Conservation (phyloP, 2,888 invertebrate genomes). For the Lumbricus terrestris region DNA sequence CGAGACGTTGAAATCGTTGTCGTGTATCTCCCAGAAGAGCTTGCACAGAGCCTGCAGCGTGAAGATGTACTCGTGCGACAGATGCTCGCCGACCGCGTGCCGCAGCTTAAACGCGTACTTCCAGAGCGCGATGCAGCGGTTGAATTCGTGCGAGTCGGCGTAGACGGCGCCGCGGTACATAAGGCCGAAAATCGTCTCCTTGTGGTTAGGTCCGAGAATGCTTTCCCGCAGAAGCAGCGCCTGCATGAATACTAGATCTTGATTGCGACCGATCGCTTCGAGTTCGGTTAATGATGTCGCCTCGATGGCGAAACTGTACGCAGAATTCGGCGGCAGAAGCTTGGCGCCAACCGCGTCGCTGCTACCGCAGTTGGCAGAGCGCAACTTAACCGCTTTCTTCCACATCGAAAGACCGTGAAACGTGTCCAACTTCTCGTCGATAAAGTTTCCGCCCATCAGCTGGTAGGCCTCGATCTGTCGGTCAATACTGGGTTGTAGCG, state of each 20-base stretch:
- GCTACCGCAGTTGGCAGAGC: conserved; percentile 54
- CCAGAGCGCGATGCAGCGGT: conserved; percentile 85
- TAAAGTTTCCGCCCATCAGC: conserved; percentile 80
- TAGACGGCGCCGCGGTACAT: conserved; percentile 65
- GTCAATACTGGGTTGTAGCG: conserved; percentile 67
- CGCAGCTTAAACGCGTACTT: conserved; percentile 74
- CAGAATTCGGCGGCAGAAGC: conserved; percentile 9
- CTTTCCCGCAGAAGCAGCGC: conserved; percentile 83
- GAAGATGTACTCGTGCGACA: conserved; percentile 78
- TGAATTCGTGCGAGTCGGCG: conserved; percentile 67
- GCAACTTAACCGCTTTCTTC: conserved; percentile 74
- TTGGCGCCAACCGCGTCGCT: conserved; percentile 24
- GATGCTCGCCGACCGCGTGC: conserved; percentile 61
- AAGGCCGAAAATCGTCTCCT: conserved; percentile 76
- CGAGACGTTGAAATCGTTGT: conserved; percentile 50
- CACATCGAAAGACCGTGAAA: conserved; percentile 62
- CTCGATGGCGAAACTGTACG: conserved; percentile 37
- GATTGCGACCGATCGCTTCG: conserved; percentile 40
- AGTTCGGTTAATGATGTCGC: conserved; percentile 42
- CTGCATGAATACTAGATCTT: conserved; percentile 65
- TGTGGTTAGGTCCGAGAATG: conserved; percentile 80
- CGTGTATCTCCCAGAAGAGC: conserved; percentile 69
- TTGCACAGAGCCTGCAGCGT: conserved; percentile 82
- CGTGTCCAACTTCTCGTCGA: conserved; percentile 81
- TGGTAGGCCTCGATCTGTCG: conserved; percentile 82